Evolutionary conservation across 2,797 vertebrate genomes (phyloP).

Genomic region (Tauraco hartlaubi): DNA sequence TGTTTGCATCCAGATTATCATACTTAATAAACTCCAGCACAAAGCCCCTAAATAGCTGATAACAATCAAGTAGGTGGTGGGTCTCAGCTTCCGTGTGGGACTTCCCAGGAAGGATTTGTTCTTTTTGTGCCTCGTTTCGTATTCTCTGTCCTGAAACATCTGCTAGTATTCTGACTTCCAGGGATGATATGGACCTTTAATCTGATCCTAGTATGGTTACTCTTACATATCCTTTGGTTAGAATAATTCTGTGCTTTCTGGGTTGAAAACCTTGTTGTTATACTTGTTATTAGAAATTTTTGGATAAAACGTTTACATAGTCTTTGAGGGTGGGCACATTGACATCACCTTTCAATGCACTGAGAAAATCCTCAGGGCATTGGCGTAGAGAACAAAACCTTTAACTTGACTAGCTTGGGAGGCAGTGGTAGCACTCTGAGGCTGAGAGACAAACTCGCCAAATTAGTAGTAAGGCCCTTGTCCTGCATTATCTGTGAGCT

Average conservation of each 20-base stretch:
- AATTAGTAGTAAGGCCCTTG: background rate
- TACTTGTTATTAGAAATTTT: background rate
- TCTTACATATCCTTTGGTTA: background rate
- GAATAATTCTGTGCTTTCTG: background rate
- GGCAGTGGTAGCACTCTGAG: background rate
- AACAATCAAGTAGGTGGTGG: background rate
- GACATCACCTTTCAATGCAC: background rate
- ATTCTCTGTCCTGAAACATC: background rate
- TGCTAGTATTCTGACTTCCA: background rate
- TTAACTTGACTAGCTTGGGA: background rate
- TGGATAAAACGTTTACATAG: background rate
- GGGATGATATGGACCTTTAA: background rate
- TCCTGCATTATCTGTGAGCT: background rate
- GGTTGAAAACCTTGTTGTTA: background rate
- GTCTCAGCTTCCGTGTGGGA: background rate
- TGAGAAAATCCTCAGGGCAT: background rate
- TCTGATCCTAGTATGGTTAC: background rate
- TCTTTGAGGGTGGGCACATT: background rate
- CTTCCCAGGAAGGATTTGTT: background rate
- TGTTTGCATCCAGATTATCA: background rate
- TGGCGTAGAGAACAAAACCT: background rate
- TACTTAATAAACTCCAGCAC: background rate
- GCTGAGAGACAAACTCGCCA: background rate
- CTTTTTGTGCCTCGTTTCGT: background rate
- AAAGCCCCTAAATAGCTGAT: background rate